Evolutionary conservation across 2,797 vertebrate genomes (phyloP).

Genomic region (Periparus ater): DNA sequence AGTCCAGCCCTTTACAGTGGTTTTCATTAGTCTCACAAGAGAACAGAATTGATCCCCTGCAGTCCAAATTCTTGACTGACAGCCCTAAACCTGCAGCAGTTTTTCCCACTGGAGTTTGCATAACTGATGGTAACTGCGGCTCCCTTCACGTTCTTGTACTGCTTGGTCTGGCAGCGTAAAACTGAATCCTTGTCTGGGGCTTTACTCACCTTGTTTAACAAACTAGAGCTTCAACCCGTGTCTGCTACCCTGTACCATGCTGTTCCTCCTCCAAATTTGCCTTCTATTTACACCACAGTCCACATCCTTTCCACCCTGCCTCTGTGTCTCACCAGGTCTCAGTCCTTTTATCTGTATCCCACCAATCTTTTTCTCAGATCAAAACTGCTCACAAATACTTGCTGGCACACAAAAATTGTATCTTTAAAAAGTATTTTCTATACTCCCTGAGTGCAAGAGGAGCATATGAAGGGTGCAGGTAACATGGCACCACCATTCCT

Average conservation of each 20-base stretch:
- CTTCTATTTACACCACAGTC: neutral
- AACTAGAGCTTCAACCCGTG: neutral
- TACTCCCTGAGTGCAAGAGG: neutral
- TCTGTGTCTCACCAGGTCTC: neutral
- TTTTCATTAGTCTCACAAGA: neutral
- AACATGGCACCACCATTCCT: neutral
- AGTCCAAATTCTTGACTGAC: fast-evolving
- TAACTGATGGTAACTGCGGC: neutral
- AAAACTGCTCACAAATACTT: neutral
- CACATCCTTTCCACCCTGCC: neutral
- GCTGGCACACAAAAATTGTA: neutral
- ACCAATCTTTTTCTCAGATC: neutral
- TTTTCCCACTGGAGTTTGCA: neutral
- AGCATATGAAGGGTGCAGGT: neutral
- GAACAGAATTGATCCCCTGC: neutral
- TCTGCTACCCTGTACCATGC: neutral
- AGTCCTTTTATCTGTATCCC: fast-evolving
- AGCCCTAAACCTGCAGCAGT: neutral
- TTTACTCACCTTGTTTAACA: neutral
- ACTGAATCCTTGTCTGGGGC: neutral
- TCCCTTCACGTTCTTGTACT: neutral
- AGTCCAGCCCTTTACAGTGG: neutral
- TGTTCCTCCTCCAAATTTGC: neutral
- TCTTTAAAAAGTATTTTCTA: neutral
- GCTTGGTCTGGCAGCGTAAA: neutral